Conservation (phyloP, 2,888 invertebrate species). For the Agapostemon virescens region DNA sequence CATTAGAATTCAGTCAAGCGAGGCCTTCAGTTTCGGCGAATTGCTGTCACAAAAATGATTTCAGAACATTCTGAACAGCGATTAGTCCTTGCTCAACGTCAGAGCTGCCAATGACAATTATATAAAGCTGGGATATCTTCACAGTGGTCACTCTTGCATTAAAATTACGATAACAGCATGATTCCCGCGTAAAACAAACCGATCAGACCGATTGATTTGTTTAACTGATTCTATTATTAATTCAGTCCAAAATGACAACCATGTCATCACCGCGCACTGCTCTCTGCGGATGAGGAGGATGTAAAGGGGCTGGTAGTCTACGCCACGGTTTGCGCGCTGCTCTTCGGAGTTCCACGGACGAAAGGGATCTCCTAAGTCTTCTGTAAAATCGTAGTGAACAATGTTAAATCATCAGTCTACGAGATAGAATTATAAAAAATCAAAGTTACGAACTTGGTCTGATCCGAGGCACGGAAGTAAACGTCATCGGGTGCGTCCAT, state of each 20-base stretch:
- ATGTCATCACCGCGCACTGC: constrained; percentile 79
- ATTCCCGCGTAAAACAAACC: constrained; percentile 56
- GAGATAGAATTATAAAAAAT: not conserved
- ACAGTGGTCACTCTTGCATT: constrained; percentile 56
- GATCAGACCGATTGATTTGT: constrained; percentile 41
- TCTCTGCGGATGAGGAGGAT: constrained; percentile 73
- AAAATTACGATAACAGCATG: constrained; percentile 63
- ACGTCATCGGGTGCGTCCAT: constrained; percentile 99
- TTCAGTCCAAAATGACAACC: constrained; percentile 81
- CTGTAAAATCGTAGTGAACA: constrained; percentile 81
- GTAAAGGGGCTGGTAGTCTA: constrained; percentile 80
- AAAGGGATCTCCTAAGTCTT: constrained; percentile 91
- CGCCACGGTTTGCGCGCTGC: constrained; percentile 94
- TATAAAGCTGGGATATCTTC: constrained; percentile 56
- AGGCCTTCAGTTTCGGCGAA: constrained; percentile 63
- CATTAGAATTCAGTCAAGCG: constrained; percentile 58
- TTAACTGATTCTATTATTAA: constrained; percentile 61
- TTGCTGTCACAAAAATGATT: constrained; percentile 45
- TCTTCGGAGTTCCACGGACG: constrained; percentile 89
- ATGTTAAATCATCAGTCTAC: not conserved
- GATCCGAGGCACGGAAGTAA: constrained; percentile 95
- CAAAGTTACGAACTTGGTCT: constrained; percentile 88
- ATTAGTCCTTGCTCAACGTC: constrained; percentile 55
- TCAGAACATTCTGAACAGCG: constrained; percentile 48
- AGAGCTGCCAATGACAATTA: constrained; percentile 59